Evolutionary conservation across 2,888 invertebrate genomes (phyloP), one percentile per base, ranked within the genome.

Genomic region (Amaurobius ferox): DNA sequence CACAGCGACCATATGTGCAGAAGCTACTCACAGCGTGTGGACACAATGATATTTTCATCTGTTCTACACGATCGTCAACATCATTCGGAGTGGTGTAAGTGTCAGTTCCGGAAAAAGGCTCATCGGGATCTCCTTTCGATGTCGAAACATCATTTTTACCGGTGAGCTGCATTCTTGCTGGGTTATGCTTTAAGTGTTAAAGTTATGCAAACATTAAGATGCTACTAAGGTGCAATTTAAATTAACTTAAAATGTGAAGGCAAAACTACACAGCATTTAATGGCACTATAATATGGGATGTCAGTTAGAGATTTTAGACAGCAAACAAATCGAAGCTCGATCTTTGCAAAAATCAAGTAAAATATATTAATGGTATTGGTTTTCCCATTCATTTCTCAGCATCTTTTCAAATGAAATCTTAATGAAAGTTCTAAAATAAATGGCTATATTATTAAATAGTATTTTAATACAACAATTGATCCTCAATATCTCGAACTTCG

Each of bases 11-110:
- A 55, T 55, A 55, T 55, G 19, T 16, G 66, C 68, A 62, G 16
- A 29, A 67, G 29, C 67, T 86, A 86, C 86, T 86, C 86, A 86
- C 86, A 55, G 86, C 74, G 68, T 86, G 86, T n/a, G 86, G 86
- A 26, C 79, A 86, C 39, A 86, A 64, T 39, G 86, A 86, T 66
- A 86, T 86, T 78, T 86, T 86, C 79, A 86, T 78, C 86, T 86
- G 86, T 76, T 86, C 86, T 55, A 79, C 76, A 19, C 79, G 73
- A 76, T 86, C 86, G 39, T 79, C 79, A 61, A 73, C 68, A 48
- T 79, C 76, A 71, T 70, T 76, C 3, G 79, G 32, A 64, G 74
- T 29, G 66, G 76, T 68, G 40, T 86, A 79, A 11, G 78, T 66
- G 28, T 79, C 78, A 32, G 68, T 79, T 16, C 85, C 85, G 19